Base-by-base conservation (phyloP, 2,888 invertebrate species). In the Isotomurus palustris region DNA sequence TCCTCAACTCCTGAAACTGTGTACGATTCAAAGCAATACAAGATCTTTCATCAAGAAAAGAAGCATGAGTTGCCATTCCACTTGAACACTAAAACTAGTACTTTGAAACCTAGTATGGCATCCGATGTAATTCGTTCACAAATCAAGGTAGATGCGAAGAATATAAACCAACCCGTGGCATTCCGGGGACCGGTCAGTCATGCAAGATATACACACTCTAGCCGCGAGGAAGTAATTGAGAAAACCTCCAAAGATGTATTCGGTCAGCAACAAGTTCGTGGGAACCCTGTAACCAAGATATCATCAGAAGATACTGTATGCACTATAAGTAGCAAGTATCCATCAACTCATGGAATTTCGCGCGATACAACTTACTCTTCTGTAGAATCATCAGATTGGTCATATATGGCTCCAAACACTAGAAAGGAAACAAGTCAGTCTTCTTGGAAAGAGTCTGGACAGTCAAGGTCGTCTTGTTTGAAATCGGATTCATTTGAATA, bases 1-100 rank as follows among this genome's bases (percentile, higher is more conserved):
- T 77, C 77, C 56, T 79, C 81, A 1, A 82, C 83, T 1, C 83
- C 82, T 1, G 81, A 82, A 73, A 84, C 84, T 0, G 83, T 85
- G 22, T 81, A 82, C 69, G 83, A 85, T 71, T 81, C 81, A 40
- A 79, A 81, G 38, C 80, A 82, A 70, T 78, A 84, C 70, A 75
- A 77, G 68, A 75, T 85, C 51, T 80, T 80, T 1, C 85, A 84
- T 72, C 79, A 78, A 48, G 80, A 62, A 24, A 66, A 62, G 36
- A 62, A 58, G 48, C 61, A 54, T 27, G 60, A 63, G 25, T 49
- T 63, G 6, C 69, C 67, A 17, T 36, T 53, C 40, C 50, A 50
- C 24, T 50, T 50, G 6, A 40, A 50, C 3, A 40, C 27, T 6
- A 24, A 25, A 25, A 52, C 41, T 21, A 25, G 17, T 2, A 27